Evolutionary conservation across 2,797 vertebrate species (phyloP).

Genomic region (Cephalopachus bancanus): DNA sequence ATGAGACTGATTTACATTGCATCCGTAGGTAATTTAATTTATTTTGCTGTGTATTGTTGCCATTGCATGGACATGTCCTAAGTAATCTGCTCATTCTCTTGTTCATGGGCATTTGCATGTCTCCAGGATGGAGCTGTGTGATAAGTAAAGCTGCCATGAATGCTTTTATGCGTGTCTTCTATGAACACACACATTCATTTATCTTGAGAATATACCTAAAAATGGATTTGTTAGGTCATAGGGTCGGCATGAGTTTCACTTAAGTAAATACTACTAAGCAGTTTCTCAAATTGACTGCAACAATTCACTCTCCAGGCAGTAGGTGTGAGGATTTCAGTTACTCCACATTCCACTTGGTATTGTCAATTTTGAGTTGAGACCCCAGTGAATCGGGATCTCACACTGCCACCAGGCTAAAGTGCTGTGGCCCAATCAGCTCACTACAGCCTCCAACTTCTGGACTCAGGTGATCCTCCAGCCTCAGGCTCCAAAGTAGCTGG

Average conservation of each 20-base stretch:
- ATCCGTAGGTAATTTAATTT: not conserved
- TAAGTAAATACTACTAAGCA: slow-evolving; percentile 1
- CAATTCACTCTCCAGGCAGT: slow-evolving; percentile 36
- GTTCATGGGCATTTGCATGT: not conserved
- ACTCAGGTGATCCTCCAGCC: too few relatives aligned
- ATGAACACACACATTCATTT: not conserved
- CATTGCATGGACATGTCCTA: not conserved
- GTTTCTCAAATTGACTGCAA: slow-evolving; percentile 39
- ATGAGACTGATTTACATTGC: not conserved
- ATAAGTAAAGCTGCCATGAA: not conserved
- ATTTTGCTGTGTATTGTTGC: not conserved
- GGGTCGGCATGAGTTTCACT: not conserved
- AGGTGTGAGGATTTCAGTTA: slow-evolving; percentile 17
- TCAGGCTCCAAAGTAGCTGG: too few relatives aligned
- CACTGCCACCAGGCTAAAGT: too few relatives aligned
- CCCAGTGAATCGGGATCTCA: too few relatives aligned
- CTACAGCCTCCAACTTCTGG: too few relatives aligned
- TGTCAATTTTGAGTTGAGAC: not conserved
- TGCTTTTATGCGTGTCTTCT: not conserved
- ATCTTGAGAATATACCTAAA: not conserved
- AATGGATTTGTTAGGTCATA: not conserved
- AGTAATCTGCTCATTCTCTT: slow-evolving; percentile 14
- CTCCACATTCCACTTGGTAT: not conserved
- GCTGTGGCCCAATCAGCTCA: too few relatives aligned
- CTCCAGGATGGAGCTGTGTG: slow-evolving; percentile 19